Evolutionary conservation across 2,888 invertebrate genomes (phyloP), one percentile per base, ranked within the genome.

Genomic region (Plagodis dolabraria): DNA sequence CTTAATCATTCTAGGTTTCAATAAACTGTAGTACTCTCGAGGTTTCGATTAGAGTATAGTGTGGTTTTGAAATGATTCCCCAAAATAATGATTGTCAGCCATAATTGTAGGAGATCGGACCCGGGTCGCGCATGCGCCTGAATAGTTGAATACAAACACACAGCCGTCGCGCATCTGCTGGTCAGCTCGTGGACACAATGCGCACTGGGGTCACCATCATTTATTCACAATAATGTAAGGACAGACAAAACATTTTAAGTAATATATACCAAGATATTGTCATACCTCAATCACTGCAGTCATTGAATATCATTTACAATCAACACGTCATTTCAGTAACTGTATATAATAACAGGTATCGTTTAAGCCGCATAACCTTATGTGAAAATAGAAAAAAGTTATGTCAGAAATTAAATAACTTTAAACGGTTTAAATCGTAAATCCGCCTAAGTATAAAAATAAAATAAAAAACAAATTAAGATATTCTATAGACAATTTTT

Each of bases 181-280:
- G 92, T 89, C 92, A 92, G 84, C 87, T 86, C 89, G 87, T 87
- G 92, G 91, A 91, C 91, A 91, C 87, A 91, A 92, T 84, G 70
- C 79, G 69, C 55, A 53, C 59, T 77, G 70, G 12, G 38, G 59
- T 58, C 60, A 72, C 83, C 82, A 85, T 67, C 7, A 36, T 52
- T 61, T 59, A 4, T 22, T 22, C 22, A 22, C 22, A 22, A 22
- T 22, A 22, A 22, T 22, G 4, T 22, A 2, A 22, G 22, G 22
- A 22, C 33, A 38, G 45, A 50, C 11, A 11, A 33, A 47, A 7
- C 9, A 10, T 46, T 10, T 9, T 33, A 9, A 33, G n/a, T 6
- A 5, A 42, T 42, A 6, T 9, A 6, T 42, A 10, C n/a, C n/a
- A 10, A 5, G n/a, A n/a, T 0, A 42, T 42, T 42, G 42, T n/a